Conservation (phyloP, 1,140 invertebrate species). For the Micrasema minimum region DNA sequence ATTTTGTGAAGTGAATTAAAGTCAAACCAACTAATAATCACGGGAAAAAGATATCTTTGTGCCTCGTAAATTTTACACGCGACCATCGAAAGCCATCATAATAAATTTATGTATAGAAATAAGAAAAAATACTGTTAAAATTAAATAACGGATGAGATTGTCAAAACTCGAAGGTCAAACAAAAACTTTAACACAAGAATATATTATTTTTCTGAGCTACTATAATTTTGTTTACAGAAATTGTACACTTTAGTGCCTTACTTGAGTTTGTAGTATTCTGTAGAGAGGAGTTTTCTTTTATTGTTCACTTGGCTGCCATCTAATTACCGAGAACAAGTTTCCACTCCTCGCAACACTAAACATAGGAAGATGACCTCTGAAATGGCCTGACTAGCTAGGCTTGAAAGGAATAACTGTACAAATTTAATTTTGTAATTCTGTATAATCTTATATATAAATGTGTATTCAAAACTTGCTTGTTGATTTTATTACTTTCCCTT, state of each 20-base stretch:
- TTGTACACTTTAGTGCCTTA: slow-evolving; percentile 40
- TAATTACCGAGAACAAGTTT: slow-evolving; percentile 1
- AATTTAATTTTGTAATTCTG: slow-evolving; percentile 49
- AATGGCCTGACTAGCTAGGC: slow-evolving; percentile 39
- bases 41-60: no score
- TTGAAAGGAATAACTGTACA: slow-evolving; percentile 42
- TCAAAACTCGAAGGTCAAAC: slow-evolving; percentile 11
- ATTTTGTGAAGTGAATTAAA: background rate
- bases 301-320: background rate
- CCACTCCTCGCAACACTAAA: background rate
- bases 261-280: slow-evolving; percentile 22
- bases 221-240: slow-evolving; percentile 14
- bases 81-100: no score
- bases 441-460: slow-evolving; percentile 50
- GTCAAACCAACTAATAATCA: no score
- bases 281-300: background rate
- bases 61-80: no score
- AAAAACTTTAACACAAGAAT: no score
- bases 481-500: slow-evolving; percentile 23
- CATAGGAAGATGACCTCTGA: slow-evolving; percentile 33
- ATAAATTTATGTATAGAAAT: no score
- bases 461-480: slow-evolving; percentile 35
- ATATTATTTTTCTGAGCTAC: no score
- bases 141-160: slow-evolving; percentile 20
- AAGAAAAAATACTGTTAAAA: slow-evolving; percentile 3